A percentile compares a stretch with the other conserved stretches of the same genome.
Evolutionary conservation across 2,888 invertebrate species (phyloP).

Genomic region (Cataglyphis albicans): DNA sequence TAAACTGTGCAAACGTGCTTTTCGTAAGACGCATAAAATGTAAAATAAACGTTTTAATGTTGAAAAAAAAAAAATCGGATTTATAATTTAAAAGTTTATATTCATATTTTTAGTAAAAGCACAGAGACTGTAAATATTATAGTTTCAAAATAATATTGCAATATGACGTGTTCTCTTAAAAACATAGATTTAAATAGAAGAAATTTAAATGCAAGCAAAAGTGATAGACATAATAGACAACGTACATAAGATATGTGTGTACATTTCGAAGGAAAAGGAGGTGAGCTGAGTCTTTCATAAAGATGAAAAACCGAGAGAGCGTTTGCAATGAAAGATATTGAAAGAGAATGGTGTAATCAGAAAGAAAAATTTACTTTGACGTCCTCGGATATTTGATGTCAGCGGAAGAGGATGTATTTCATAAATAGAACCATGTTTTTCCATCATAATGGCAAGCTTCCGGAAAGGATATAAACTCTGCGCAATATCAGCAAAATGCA

Average conservation of each 20-base stretch:
- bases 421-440: constrained; percentile 40
- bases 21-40: neutral
- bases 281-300: constrained; percentile 26
- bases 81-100: neutral
- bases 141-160: neutral
- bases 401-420: constrained; percentile 30
- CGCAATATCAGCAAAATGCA: constrained; percentile 36
- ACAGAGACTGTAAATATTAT: neutral
- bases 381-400: constrained; percentile 33
- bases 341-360: constrained; percentile 46
- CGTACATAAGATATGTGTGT: neutral
- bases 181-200: neutral
- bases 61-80: neutral
- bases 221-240: constrained; percentile 12
- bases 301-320: constrained; percentile 11
- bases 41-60: neutral
- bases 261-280: constrained; percentile 1
- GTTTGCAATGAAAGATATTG: neutral
- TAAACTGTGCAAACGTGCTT: neutral
- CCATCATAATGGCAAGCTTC: constrained; percentile 40
- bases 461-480: constrained; percentile 25
- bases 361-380: constrained; percentile 44
- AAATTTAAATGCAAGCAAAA: neutral
- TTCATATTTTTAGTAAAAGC: neutral
- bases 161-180: neutral